These are phyloP conservation scores for Chloebia gouldiae DNA, from an alignment of 2,113 vertebrate species.

Conservation along the genomic window DNA sequence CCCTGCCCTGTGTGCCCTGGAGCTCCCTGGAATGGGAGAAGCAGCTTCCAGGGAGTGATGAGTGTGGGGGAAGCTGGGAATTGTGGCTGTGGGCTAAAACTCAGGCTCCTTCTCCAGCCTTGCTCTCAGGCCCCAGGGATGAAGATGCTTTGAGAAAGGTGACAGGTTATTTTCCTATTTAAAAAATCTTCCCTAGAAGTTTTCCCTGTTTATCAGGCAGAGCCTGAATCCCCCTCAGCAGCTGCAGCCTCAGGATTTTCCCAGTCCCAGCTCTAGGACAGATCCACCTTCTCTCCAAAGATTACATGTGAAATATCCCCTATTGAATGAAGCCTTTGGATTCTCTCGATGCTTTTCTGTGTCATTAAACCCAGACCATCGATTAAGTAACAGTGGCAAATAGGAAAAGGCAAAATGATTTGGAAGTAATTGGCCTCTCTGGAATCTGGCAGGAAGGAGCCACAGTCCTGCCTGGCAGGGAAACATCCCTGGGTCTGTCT, in stretches of 20 bases:
- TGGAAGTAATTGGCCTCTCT: conserved; percentile 3
- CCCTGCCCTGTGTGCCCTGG: background rate
- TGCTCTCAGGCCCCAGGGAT: background rate
- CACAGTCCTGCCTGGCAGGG: background rate
- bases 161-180: background rate
- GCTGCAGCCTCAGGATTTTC: background rate
- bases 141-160: background rate
- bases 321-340: background rate
- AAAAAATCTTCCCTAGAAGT: background rate
- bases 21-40: background rate
- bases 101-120: background rate
- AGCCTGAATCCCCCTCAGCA: background rate
- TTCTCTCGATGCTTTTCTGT: background rate
- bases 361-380: conserved; percentile 3
- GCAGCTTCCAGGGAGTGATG: background rate
- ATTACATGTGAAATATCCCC: background rate
- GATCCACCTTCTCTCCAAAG: background rate
- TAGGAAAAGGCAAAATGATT: background rate
- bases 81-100: background rate
- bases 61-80: background rate
- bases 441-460: background rate
- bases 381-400: background rate
- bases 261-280: background rate
- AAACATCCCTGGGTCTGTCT: background rate
- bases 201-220: background rate